Base-by-base conservation (phyloP, 2,113 vertebrate species). In the Rissa tridactyla region DNA sequence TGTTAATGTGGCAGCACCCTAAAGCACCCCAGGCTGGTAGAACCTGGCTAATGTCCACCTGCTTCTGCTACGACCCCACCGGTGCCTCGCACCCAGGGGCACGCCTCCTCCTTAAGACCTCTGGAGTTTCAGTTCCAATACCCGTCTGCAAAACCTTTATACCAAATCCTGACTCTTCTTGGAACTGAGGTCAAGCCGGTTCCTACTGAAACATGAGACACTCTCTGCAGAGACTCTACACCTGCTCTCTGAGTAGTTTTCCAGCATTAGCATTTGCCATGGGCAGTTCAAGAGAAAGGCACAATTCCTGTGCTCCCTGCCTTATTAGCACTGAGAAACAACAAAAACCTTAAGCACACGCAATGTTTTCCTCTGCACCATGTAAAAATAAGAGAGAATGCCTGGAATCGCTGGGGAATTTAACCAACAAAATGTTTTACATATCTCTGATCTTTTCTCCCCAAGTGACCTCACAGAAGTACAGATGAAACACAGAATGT, bases 361-460 rank as follows among this genome's bases (percentile, higher is more conserved):
- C 91, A 94, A 69, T 90, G 71, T 94, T 91, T 91, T 83, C 83
- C 70, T 92, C 73, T 64, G 36, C 2, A 1, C 30, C 54, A 87
- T 77, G 82, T 55, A 51, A 96, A 94, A 94, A 87, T 77, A 92
- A 90, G 66, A 88, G n/a, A 34, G 77, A 95, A 95, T 95, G 80
- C 23, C 80, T 94, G 92, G 96, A 91, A 95, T 92, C 86, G 60
- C 62, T 64, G 78, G 34, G 51, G 80, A 95, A 95, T 93, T 94
- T 78, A 73, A 72, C 78, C 47, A 82, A 76, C 1, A 2, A 94
- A 90, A 96, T 95, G 90, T 83, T 96, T 95, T 64, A 77, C 73
- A 95, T 95, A 96, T 96, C 96, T 91, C 62, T 40, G 32, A 8
- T 80, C 84, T 80, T 95, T 90, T 95, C 71, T 90, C 82, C 64